phyloP scores from a whole-genome alignment of 2,888 invertebrate genomes.

The Tiphia femorata region DNA sequence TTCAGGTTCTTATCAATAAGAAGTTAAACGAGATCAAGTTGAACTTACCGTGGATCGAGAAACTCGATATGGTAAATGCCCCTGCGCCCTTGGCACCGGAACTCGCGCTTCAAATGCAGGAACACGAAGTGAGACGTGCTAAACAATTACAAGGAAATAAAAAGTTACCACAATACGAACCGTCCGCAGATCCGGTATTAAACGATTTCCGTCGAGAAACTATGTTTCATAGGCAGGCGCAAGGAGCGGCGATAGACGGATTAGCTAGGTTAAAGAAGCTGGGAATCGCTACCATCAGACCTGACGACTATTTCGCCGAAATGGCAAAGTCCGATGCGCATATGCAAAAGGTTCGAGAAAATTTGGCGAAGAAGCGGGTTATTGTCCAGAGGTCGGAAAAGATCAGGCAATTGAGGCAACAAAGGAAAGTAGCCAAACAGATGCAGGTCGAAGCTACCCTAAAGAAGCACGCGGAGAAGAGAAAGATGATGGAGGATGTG shows the following conservation, averaged over 20 bases:
- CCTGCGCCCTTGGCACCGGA: constrained; percentile 89
- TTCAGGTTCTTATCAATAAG: constrained; percentile 76
- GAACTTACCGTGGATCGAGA: constrained; percentile 87
- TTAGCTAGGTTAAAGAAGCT: constrained; percentile 82
- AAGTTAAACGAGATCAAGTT: constrained; percentile 81
- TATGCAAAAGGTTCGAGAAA: constrained; percentile 94
- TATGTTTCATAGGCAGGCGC: constrained; percentile 87
- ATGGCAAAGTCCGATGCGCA: constrained; percentile 98
- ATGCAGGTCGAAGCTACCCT: constrained; percentile 86
- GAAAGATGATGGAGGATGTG: constrained; percentile 90
- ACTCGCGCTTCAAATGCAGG: constrained; percentile 81
- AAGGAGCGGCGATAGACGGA: constrained; percentile 86
- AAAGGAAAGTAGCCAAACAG: constrained; percentile 94
- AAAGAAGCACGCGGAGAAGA: constrained; percentile 91
- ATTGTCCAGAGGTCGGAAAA: constrained; percentile 90
- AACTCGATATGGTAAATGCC: constrained; percentile 82
- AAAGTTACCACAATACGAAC: constrained; percentile 75
- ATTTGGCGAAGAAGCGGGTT: constrained; percentile 85
- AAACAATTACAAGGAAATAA: constrained; percentile 78
- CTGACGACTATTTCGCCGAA: constrained; percentile 98
- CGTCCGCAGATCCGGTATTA: constrained; percentile 82
- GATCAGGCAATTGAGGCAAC: constrained; percentile 88
- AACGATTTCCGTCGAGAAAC: constrained; percentile 96
- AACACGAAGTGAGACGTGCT: constrained; percentile 79
- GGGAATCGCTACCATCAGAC: constrained; percentile 84